Evolutionary conservation across 2,888 invertebrate genomes (phyloP).

Genomic region (Arctia plantaginis): DNA sequence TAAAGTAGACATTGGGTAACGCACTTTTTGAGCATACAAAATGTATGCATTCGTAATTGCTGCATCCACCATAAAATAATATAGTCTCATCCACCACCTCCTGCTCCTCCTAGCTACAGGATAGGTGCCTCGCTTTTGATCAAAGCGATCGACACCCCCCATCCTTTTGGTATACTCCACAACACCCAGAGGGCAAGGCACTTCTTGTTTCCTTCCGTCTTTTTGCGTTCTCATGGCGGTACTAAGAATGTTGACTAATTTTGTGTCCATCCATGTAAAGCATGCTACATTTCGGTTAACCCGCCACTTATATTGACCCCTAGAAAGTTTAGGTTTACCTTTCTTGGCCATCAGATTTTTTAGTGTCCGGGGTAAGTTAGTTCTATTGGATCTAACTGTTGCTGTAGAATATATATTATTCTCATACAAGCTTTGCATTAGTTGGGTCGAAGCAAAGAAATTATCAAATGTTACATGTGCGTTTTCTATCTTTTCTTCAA

Average conservation of each 20-base stretch:
- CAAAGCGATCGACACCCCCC: conserved; percentile 35
- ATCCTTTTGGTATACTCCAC: conserved; percentile 47
- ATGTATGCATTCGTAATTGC: conserved; percentile 46
- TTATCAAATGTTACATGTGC: conserved; percentile 25
- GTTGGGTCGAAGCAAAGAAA: conserved; percentile 9
- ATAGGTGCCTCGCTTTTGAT: conserved; percentile 42
- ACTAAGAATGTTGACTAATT: conserved; percentile 46
- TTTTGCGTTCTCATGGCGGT: conserved; percentile 45
- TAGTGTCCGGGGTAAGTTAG: conserved; percentile 31
- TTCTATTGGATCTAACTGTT: conserved; percentile 31
- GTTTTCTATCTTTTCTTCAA: conserved; percentile 10
- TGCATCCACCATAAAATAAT: conserved; percentile 49
- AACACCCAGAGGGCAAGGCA: conserved; percentile 35
- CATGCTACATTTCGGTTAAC: conserved; percentile 44
- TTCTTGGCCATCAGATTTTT: conserved; percentile 39
- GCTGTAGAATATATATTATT: conserved; percentile 20
- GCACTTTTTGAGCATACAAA: conserved; percentile 34
- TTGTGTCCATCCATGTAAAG: conserved; percentile 51
- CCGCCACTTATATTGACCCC: conserved; percentile 47
- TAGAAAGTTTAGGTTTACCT: conserved; percentile 22
- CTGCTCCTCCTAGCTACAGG: conserved; percentile 45
- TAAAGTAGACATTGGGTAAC: conserved; percentile 21
- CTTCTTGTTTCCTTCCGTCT: conserved; percentile 34
- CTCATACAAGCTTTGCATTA: conserved; percentile 15
- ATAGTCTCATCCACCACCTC: conserved; percentile 48